These are phyloP conservation scores for Shargacucullia verbasci DNA, from an alignment of 2,888 invertebrate species.

Conservation along the genomic window DNA sequence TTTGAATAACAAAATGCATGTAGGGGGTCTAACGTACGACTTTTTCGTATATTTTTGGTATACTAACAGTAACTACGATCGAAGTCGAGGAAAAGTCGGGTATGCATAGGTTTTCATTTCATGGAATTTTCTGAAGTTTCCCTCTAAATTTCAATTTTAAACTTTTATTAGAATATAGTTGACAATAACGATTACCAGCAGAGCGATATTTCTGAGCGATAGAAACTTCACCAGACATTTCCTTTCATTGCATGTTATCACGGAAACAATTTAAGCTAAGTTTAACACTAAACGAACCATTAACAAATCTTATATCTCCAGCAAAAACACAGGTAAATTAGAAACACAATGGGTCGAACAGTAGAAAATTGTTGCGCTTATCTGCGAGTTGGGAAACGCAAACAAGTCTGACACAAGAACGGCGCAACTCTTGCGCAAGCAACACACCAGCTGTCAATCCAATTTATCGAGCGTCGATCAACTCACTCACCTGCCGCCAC, in stretches of 20 bases:
- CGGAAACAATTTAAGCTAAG: slow-evolving; percentile 2
- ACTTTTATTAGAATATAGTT: too few relatives aligned
- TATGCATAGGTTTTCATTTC: too few relatives aligned
- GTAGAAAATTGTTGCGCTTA: slow-evolving; percentile 50
- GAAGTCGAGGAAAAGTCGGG: too few relatives aligned
- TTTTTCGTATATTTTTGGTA: too few relatives aligned
- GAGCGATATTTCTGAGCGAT: neutral
- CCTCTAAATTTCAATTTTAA: too few relatives aligned
- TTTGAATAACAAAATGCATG: too few relatives aligned
- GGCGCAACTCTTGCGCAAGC: slow-evolving; percentile 60
- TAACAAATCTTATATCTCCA: slow-evolving; percentile 41
- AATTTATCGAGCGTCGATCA: slow-evolving; percentile 73
- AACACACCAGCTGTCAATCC: slow-evolving; percentile 69
- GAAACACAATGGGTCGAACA: slow-evolving; percentile 47
- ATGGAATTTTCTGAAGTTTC: too few relatives aligned
- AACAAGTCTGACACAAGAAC: slow-evolving; percentile 46
- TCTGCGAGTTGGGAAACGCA: slow-evolving; percentile 51
- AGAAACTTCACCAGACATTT: neutral
- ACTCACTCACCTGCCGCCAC: slow-evolving; percentile 68
- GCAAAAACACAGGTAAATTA: slow-evolving; percentile 43
- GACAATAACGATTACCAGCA: too few relatives aligned
- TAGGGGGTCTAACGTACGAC: too few relatives aligned
- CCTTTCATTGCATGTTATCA: slow-evolving; percentile 24
- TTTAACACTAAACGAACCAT: slow-evolving; percentile 30
- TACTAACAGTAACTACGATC: too few relatives aligned